A percentile compares a stretch with the other conserved stretches of the same genome.
These are phyloP conservation scores for Coecobrya sp. DNA, from an alignment of 2,888 invertebrate species.

Conservation along the genomic window DNA sequence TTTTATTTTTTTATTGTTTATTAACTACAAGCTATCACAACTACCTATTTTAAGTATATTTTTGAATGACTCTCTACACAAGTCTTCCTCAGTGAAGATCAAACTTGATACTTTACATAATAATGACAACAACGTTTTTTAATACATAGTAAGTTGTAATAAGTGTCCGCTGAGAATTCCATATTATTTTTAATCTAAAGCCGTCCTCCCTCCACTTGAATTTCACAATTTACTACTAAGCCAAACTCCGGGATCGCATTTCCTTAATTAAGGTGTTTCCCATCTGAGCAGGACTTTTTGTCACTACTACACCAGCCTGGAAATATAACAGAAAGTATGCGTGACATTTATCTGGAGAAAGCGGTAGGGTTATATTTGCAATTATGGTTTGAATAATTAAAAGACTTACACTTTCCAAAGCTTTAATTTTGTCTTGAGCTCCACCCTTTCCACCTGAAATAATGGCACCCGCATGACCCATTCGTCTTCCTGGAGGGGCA, in stretches of 20 bases:
- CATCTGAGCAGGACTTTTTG: slow-evolving; percentile 98
- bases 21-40: slow-evolving; percentile 30
- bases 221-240: slow-evolving; percentile 62
- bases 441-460: slow-evolving; percentile 99
- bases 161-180: slow-evolving; percentile 45
- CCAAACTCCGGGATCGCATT: slow-evolving; percentile 89
- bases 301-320: slow-evolving; percentile 97
- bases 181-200: neutral
- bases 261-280: slow-evolving; percentile 95
- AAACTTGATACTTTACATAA: neutral
- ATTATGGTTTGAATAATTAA: neutral
- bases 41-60: neutral
- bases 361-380: neutral
- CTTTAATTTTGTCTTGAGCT: slow-evolving; percentile 98
- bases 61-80: slow-evolving; percentile 23
- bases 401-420: slow-evolving; percentile 89
- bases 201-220: neutral
- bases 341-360: neutral
- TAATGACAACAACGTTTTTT: neutral
- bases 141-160: slow-evolving; percentile 45
- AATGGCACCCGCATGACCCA: slow-evolving; percentile 99
- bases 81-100: slow-evolving; percentile 39
- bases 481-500: slow-evolving; percentile 98
- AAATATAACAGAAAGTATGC: slow-evolving; percentile 83
- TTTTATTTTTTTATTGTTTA: neutral